Conservation (phyloP, 2,113 vertebrate species). For the Arenaria interpres region DNA sequence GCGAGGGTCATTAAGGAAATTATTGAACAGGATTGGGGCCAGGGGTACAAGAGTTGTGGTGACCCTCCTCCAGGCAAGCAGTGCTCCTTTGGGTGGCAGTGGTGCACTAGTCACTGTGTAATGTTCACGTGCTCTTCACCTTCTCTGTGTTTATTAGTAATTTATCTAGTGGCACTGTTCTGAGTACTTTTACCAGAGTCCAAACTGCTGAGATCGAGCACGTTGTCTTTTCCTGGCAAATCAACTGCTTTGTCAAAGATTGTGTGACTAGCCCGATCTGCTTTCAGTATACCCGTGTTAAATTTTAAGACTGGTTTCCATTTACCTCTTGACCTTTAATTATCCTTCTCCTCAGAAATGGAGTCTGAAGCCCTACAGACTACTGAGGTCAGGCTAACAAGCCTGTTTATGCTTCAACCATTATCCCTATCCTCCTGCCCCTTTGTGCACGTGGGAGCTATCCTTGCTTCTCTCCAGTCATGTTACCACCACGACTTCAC, state of each 20-base stretch:
- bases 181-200: not conserved
- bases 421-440: not conserved
- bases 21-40: not conserved
- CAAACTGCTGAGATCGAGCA: not conserved
- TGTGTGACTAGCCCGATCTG: not conserved
- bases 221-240: not conserved
- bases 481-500: not conserved
- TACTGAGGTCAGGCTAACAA: not conserved
- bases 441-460: rapidly evolving
- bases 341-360: not conserved
- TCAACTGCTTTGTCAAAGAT: not conserved
- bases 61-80: not conserved
- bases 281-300: not conserved
- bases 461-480: not conserved
- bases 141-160: not conserved
- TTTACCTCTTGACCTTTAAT: not conserved
- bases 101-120: not conserved
- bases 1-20: not conserved
- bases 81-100: not conserved
- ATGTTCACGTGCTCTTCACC: not conserved
- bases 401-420: not conserved
- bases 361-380: not conserved
- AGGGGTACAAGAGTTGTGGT: no score
- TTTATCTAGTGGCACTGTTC: not conserved
- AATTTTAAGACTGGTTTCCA: not conserved